Conservation (phyloP, 2,888 invertebrate species). For the Lampropteryx suffumata region DNA sequence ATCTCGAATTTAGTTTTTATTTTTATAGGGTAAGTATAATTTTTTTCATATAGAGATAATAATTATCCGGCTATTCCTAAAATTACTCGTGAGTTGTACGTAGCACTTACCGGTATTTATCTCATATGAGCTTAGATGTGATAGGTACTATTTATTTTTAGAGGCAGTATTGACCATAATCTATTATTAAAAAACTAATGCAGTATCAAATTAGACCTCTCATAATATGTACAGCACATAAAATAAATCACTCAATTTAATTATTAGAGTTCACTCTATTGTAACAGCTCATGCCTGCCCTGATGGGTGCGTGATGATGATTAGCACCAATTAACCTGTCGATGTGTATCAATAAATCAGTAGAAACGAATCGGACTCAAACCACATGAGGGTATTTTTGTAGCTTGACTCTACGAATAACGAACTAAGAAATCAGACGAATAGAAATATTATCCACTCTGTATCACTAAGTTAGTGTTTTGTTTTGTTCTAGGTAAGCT, state of each 20-base stretch:
- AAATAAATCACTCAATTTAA: slow-evolving; percentile 10
- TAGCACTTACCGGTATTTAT: too few relatives aligned
- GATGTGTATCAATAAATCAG: slow-evolving; percentile 56
- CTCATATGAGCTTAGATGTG: too few relatives aligned
- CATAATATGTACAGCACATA: background rate
- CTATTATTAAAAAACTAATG: too few relatives aligned
- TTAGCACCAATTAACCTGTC: slow-evolving; percentile 56
- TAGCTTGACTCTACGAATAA: too few relatives aligned
- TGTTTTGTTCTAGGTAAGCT: slow-evolving; percentile 86
- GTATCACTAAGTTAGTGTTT: slow-evolving; percentile 84
- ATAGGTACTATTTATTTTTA: too few relatives aligned
- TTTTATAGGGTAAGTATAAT: slow-evolving; percentile 1
- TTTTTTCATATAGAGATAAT: background rate
- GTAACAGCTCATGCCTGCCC: background rate
- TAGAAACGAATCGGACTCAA: slow-evolving; percentile 18
- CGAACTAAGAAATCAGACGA: too few relatives aligned
- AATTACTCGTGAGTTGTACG: too few relatives aligned
- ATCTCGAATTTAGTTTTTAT: slow-evolving; percentile 32
- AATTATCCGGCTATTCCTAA: too few relatives aligned
- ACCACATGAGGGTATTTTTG: too few relatives aligned
- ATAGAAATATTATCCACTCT: too few relatives aligned
- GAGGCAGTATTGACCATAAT: too few relatives aligned
- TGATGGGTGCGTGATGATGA: slow-evolving; percentile 6
- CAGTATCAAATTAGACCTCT: too few relatives aligned
- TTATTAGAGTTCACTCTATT: background rate